phyloP scores from a whole-genome alignment of 2,113 vertebrate genomes.

The Balaeniceps rex region DNA sequence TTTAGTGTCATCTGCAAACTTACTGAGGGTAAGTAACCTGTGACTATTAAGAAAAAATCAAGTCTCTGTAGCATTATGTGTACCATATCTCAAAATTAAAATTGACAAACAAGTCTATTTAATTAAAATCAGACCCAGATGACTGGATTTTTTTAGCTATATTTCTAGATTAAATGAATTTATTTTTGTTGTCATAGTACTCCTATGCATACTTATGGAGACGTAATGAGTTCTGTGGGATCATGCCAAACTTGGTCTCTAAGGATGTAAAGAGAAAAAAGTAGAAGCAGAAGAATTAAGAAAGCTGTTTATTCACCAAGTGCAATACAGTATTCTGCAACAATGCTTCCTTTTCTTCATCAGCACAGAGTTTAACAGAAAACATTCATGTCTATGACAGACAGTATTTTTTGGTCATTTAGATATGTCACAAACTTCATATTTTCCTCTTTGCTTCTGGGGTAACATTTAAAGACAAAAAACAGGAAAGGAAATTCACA shows the following conservation, averaged over 20 bases:
- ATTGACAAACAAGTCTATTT: neutral
- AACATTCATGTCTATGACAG: neutral
- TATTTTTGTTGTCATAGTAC: neutral
- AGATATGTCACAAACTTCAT: accelerated
- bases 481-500: neutral
- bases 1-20: too few relatives aligned
- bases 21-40: too few relatives aligned
- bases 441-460: neutral
- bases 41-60: neutral
- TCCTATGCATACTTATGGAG: neutral
- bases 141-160: neutral
- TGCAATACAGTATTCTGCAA: neutral
- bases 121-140: neutral
- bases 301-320: neutral
- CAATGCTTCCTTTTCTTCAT: neutral
- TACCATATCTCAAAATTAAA: neutral
- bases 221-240: neutral
- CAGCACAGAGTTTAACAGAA: neutral
- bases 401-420: neutral
- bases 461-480: neutral
- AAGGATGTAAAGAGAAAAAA: neutral
- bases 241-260: neutral
- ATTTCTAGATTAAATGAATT: neutral
- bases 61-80: neutral
- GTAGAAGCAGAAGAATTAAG: neutral